Conservation (phyloP, 2,113 vertebrate genomes). For the Hucho hucho region DNA sequence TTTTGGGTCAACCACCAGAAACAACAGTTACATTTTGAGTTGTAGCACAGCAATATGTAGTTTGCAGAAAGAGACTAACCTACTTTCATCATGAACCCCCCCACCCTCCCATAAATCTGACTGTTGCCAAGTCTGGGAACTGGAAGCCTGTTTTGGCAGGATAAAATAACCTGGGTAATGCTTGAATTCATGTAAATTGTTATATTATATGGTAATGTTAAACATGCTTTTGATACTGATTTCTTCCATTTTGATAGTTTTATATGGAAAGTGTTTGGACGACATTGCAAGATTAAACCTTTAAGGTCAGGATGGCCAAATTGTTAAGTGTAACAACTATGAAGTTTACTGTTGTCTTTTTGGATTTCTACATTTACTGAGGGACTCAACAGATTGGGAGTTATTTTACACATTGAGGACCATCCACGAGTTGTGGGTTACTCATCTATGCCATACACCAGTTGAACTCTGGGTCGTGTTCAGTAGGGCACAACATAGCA, state of each 20-base stretch:
- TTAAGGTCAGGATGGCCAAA: neutral
- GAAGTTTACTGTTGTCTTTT: neutral
- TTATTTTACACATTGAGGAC: neutral
- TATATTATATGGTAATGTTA: conserved; percentile 57
- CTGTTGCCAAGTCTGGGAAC: conserved; percentile 38
- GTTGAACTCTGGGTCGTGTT: too few relatives aligned
- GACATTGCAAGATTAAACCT: neutral
- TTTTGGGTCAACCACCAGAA: neutral
- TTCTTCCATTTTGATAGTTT: conserved; percentile 47
- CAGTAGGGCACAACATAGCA: too few relatives aligned
- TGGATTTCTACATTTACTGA: neutral
- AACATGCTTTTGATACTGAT: conserved; percentile 62
- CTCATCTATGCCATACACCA: neutral
- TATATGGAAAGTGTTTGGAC: neutral
- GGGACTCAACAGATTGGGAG: neutral
- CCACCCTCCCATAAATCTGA: conserved; percentile 43
- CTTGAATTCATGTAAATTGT: conserved; percentile 75
- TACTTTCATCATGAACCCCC: conserved; percentile 10
- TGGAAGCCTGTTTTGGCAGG: conserved; percentile 62
- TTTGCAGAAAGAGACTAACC: neutral
- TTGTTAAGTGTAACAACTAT: neutral
- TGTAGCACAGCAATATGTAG: too few relatives aligned
- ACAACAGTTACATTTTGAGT: neutral
- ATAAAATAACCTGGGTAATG: conserved; percentile 78
- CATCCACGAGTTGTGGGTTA: neutral